Conservation (phyloP, 2,888 invertebrate species). For the Chesias legatella region DNA sequence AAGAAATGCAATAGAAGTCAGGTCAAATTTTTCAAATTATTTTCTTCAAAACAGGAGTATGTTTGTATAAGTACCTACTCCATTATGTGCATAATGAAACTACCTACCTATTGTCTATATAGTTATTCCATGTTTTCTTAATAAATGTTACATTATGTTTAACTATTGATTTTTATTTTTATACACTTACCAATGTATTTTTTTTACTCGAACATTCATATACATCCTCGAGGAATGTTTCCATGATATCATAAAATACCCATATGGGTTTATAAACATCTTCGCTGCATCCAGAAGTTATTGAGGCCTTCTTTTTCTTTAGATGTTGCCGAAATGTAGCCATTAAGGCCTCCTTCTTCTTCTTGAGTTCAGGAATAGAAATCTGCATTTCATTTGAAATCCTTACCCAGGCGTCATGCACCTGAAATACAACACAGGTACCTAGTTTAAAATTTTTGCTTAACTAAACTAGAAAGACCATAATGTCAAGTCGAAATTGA, state of each 20-base stretch:
- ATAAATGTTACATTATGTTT: slow-evolving; percentile 1
- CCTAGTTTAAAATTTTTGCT: too few species aligned
- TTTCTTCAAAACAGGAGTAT: too few species aligned
- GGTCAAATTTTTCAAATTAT: too few species aligned
- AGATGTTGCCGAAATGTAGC: slow-evolving; percentile 5
- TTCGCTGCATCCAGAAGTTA: slow-evolving; percentile 4
- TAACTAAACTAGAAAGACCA: too few species aligned
- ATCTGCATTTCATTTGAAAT: too few species aligned
- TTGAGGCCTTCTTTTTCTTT: slow-evolving; percentile 2
- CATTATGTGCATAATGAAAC: slow-evolving; percentile 1
- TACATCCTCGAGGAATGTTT: slow-evolving; percentile 4
- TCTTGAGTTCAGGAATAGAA: slow-evolving; percentile 5
- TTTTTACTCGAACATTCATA: too few species aligned
- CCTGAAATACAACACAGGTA: too few species aligned
- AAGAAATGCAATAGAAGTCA: too few species aligned
- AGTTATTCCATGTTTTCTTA: slow-evolving; percentile 1
- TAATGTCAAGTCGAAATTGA: too few species aligned
- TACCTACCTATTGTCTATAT: slow-evolving; percentile 1
- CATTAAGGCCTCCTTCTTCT: slow-evolving; percentile 4
- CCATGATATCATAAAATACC: slow-evolving; percentile 6
- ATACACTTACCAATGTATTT: too few species aligned
- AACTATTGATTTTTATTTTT: not conserved
- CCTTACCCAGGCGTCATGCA: too few species aligned
- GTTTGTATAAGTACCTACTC: too few species aligned
- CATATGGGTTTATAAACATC: slow-evolving; percentile 8